Conservation (phyloP, 2,113 vertebrate genomes). For the human region GRCh38 chr4:95454501-95455000, state of each 20-base stretch:
- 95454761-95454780: not conserved
- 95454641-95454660: constrained; percentile 63
- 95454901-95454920: too few relatives aligned
- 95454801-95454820: not conserved
- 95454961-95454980: not conserved
- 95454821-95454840: constrained; percentile 65
- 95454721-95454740: constrained; percentile 47
- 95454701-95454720: constrained; percentile 36
- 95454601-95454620: constrained; percentile 81
- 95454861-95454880: not conserved
- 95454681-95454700: constrained; percentile 63
- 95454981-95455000: not conserved
- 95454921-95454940: not conserved
- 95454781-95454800: not conserved
- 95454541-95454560: constrained; percentile 86
- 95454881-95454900: not conserved
- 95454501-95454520: constrained; percentile 88
- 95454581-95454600: constrained; percentile 86
- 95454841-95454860: constrained; percentile 19
- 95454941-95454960: not conserved
- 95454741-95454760: constrained; percentile 49
- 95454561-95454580: constrained; percentile 88
- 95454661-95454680: constrained; percentile 46
- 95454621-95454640: constrained; percentile 66
- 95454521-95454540: constrained; percentile 87